These are phyloP conservation scores for Thalpophila matura DNA, from an alignment of 2,888 invertebrate species.

Conservation along the genomic window DNA sequence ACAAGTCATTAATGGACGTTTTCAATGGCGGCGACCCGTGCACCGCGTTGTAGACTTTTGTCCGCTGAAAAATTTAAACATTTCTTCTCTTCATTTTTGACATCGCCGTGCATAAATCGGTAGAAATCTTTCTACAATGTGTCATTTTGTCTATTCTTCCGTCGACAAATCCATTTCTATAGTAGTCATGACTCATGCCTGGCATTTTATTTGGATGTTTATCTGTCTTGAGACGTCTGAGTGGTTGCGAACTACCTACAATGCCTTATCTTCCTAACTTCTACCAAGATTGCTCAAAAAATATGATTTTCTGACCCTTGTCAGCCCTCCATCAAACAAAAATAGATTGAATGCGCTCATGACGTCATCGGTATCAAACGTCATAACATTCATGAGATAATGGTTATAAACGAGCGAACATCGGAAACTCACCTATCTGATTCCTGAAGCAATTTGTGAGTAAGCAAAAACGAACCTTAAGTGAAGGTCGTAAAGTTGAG, in stretches of 20 bases:
- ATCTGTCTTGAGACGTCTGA: too few species aligned
- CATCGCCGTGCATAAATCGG: too few species aligned
- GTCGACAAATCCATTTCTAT: too few species aligned
- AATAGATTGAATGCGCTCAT: conserved; percentile 62
- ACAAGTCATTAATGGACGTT: background rate
- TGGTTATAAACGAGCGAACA: conserved; percentile 69
- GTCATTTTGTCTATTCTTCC: too few species aligned
- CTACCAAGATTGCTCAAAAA: conserved; percentile 16
- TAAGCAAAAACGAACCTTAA: conserved; percentile 33
- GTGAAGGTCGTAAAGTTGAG: conserved; percentile 7
- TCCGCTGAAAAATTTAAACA: too few species aligned
- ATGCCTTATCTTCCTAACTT: conserved; percentile 2
- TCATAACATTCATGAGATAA: conserved; percentile 68
- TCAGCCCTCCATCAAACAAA: conserved; percentile 50
- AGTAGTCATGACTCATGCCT: too few species aligned
- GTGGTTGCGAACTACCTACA: background rate
- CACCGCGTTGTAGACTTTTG: too few species aligned
- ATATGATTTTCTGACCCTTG: conserved; percentile 42
- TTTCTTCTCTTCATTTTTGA: too few species aligned
- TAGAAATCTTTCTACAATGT: too few species aligned
- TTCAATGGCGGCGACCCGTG: too few species aligned
- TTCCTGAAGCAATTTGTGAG: conserved; percentile 33
- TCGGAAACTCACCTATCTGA: conserved; percentile 62
- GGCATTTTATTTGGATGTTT: too few species aligned
- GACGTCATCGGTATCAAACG: conserved; percentile 62